Base-by-base conservation (phyloP, 2,113 vertebrate genomes). In the Zosterops borbonicus region DNA sequence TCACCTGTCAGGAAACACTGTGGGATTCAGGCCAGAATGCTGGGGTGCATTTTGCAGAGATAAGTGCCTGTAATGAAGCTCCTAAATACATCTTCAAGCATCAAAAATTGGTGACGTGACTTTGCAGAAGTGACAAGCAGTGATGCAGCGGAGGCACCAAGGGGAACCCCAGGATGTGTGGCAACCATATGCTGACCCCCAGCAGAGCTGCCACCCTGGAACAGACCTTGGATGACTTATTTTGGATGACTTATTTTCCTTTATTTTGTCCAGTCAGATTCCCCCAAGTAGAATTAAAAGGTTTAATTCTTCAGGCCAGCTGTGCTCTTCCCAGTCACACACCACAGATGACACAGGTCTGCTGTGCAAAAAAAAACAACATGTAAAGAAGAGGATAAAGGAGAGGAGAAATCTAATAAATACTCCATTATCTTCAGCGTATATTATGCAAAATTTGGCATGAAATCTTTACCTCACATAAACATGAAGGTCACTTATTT, bases 401-500 rank as follows among this genome's bases (percentile, higher is more conserved):
- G 39, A 90, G 39, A 88, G 15, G 78, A 77, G 19, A 82, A 81
- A 73, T 93, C 50, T 96, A 94, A 95, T 90, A 96, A 96, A 94
- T 94, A 90, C 24, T 37, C 69, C 50, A 93, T 90, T 93, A 96
- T 79, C 88, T 83, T 59, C 91, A 94, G 76, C 0, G 1, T 71
- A 64, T 85, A 94, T 95, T 94, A 92, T 82, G 79, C 70, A 97
- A 93, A 97, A 94, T 96, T 73, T 97, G 93, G 92, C 92, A 95
- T 91, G 91, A 96, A 97, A 96, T 94, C 86, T 92, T 96, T 97
- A 82, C 80, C 94, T 90, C 90, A 69, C 80, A 96, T 90, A 97
- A 97, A 91, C 56, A 60, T 60, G 87, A 97, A 96, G 90, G 93
- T 93, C 92, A 97, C 63, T 96, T 97, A 93, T 95, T 97, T 96